Conservation (phyloP, 2,797 vertebrate species). For the Bryconaethiops microstoma region DNA sequence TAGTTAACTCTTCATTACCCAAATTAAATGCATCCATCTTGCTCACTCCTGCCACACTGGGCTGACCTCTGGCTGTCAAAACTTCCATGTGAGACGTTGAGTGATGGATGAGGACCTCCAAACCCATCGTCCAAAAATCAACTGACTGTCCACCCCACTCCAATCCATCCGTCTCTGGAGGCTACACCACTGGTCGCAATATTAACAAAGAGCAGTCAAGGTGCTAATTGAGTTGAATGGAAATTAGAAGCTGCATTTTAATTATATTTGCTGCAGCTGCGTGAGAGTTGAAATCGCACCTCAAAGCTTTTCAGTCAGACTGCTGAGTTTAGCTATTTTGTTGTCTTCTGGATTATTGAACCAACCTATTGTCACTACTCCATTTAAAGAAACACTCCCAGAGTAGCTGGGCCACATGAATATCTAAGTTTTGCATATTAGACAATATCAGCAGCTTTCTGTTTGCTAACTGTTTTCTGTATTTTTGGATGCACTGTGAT, state of each 20-base stretch:
- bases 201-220: slow-evolving; percentile 68
- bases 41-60: slow-evolving; percentile 76
- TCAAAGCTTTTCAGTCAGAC: slow-evolving; percentile 71
- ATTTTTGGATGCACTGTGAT: background rate
- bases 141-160: slow-evolving; percentile 74
- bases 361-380: background rate
- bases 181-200: slow-evolving; percentile 74
- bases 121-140: slow-evolving; percentile 78
- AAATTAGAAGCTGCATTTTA: slow-evolving; percentile 80
- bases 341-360: slow-evolving; percentile 63
- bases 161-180: slow-evolving; percentile 77
- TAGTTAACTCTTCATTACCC: slow-evolving; percentile 85
- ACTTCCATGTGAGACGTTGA: slow-evolving; percentile 76
- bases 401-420: background rate
- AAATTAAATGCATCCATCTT: slow-evolving; percentile 86
- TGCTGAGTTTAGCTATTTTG: slow-evolving; percentile 61
- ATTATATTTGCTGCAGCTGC: slow-evolving; percentile 78
- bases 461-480: too few species aligned
- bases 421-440: too few species aligned
- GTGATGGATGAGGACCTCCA: slow-evolving; percentile 79
- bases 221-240: slow-evolving; percentile 76
- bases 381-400: too few species aligned
- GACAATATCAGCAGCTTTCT: too few species aligned
- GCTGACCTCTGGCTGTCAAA: slow-evolving; percentile 84
- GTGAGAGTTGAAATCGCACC: slow-evolving; percentile 64